Percentiles rank a stretch among this genome's conserved stretches.
Evolutionary conservation across 2,888 invertebrate genomes (phyloP).

Genomic region (Sarcophaga rosellei): DNA sequence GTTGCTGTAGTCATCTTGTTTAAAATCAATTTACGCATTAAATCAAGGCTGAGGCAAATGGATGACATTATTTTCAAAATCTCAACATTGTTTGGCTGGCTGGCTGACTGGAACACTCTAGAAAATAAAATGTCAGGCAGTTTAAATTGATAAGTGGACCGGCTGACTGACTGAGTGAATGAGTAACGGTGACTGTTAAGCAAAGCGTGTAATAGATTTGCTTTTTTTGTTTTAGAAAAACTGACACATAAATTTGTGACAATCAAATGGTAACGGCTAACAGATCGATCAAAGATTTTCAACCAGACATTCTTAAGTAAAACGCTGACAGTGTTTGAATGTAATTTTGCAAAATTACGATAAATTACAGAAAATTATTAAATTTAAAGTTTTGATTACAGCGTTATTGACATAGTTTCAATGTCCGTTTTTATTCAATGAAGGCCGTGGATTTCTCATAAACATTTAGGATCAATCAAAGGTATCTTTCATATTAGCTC

Average conservation of each 20-base stretch:
- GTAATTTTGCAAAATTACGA: too few relatives aligned
- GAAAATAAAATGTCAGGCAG: slow-evolving; percentile 29
- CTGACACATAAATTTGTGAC: background rate
- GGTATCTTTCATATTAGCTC: too few relatives aligned
- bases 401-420: too few relatives aligned
- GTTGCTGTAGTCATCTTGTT: slow-evolving; percentile 51
- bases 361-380: too few relatives aligned
- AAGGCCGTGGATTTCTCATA: too few relatives aligned
- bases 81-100: slow-evolving; percentile 27
- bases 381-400: too few relatives aligned
- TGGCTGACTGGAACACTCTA: slow-evolving; percentile 1
- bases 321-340: too few relatives aligned
- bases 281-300: background rate
- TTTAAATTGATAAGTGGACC: slow-evolving; percentile 47
- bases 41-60: slow-evolving; percentile 60
- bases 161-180: background rate
- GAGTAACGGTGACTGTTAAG: background rate
- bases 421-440: too few relatives aligned
- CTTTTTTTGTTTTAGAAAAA: background rate
- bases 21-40: slow-evolving; percentile 66
- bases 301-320: background rate
- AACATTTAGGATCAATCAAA: too few relatives aligned
- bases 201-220: slow-evolving; percentile 51
- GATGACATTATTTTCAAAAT: slow-evolving; percentile 60
- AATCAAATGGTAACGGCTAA: background rate